Conservation (phyloP, 1,140 invertebrate species). For the Zaprionus inermis region DNA sequence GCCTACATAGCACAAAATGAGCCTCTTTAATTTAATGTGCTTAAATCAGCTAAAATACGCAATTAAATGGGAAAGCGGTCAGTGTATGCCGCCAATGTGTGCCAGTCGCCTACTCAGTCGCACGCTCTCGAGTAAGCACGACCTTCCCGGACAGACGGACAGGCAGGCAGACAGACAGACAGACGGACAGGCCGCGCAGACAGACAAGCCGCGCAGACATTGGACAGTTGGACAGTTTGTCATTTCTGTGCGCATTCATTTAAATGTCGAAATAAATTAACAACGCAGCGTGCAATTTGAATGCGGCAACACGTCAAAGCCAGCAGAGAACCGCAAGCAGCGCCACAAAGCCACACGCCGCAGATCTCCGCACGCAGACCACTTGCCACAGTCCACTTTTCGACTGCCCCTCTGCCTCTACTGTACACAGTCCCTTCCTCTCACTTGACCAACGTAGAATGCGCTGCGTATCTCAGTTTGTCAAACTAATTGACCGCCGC, state of each 20-base stretch:
- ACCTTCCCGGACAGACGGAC: conserved; percentile 51
- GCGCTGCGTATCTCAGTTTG: conserved; percentile 15
- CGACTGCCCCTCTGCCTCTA: too few relatives aligned
- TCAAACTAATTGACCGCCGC: conserved; percentile 36
- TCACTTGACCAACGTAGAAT: not conserved
- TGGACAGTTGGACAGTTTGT: conserved; percentile 37
- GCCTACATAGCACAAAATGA: conserved; percentile 2
- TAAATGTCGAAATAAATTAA: conserved; percentile 65
- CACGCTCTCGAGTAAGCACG: conserved; percentile 34
- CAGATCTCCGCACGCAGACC: too few relatives aligned
- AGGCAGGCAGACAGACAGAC: conserved; percentile 31
- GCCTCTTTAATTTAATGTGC: conserved; percentile 62
- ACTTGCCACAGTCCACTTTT: too few relatives aligned
- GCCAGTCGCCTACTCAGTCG: conserved; percentile 42
- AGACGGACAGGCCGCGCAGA: conserved; percentile 37
- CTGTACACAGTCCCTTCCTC: too few relatives aligned
- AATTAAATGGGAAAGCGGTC: conserved; percentile 61
- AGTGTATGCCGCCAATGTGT: conserved; percentile 40
- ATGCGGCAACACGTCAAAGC: conserved; percentile 13
- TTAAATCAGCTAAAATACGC: conserved; percentile 56
- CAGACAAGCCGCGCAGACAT: conserved; percentile 21
- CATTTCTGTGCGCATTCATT: conserved; percentile 53
- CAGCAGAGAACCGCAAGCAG: conserved; percentile 7
- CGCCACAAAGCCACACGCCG: not conserved
- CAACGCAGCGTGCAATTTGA: conserved; percentile 16